Evolutionary conservation across 1,140 invertebrate genomes (phyloP), one percentile per base, ranked within the genome.

Genomic region (Samia ricini): DNA sequence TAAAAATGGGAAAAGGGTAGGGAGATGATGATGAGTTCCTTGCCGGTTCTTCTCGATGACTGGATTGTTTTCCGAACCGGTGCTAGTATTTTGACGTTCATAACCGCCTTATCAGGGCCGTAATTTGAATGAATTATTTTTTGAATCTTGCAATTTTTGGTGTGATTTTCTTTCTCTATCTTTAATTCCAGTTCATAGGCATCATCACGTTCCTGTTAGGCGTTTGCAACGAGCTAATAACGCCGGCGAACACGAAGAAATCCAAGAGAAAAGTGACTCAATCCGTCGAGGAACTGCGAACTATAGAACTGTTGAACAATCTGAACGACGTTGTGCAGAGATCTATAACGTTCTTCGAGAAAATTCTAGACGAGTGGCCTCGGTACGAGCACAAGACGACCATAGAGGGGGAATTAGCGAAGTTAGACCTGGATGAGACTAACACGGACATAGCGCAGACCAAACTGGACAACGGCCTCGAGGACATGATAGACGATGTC

Each of bases 181-280:
- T 66, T 64, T 56, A 56, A 49, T 74, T 74, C 20, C 79, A 89
- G 87, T 88, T 88, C 22, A 81, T 86, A 60, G 85, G 83, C 26
- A 75, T 89, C 8, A 68, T 81, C 18, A 85, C 78, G 6, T 89
- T 74, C 64, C 61, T 87, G 0, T 64, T 88, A 24, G 85, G 85
- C 22, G 76, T 89, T 0, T 88, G 87, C 68, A 79, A 81, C 61
- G 85, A 89, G 36, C 23, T 85, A 3, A 60, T 71, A 4, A 68
- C 81, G 5, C 79, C 83, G 2, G 60, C 78, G 12, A 79, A 76
- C 61, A 71, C 76, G 8, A 87, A 85, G 67, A 87, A 82, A 61
- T 76, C 79, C 10, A 87, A 87, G 54, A 87, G 85, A 66, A 88
- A 85, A 59, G 64, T 72, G 4, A 83, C 72, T 49, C 81, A 81